Base-by-base conservation (phyloP, 2,888 invertebrate species). In the Resseliella maxima region DNA sequence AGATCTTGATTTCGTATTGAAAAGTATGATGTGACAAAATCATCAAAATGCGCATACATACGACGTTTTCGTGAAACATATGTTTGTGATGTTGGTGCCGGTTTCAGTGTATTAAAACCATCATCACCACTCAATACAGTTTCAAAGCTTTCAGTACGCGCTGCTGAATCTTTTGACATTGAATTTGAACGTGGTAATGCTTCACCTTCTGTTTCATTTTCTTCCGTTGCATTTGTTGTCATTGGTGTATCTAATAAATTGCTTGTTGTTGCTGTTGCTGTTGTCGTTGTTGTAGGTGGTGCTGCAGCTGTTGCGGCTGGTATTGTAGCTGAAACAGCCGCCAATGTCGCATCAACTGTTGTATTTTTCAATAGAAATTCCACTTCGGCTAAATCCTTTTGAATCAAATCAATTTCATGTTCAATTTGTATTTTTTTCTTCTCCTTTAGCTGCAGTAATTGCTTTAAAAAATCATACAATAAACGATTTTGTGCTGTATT, bases 21-120 rank as follows among this genome's bases (percentile, higher is more conserved):
- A 90, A 97, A 95, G 91, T 98, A 98, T 88, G 96, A 96, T 90
- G 96, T 94, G 85, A 96, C 95, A 89, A 98, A 95, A 90, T 97
- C 97, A 87, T 97, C 96, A 90, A 97, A 97, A 92, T 98, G 97
- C 6, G 95, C 94, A 88, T 95, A 94, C 93, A 98, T 95, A 24
- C 96, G 92, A 87, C 95, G 92, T 89, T 96, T 93, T 38, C 96
- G 92, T 35, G 94, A 92, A 0, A 95, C 94, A 41, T 96, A 91
- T 0, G 94, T 93, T 0, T 92, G 91, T 88, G 88, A 59, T 0
- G 35, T 86, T 38, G 86, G 35, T 35, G 86, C 50, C 18, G 41
- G 36, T 72, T 64, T 45, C 8, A 85, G 45, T 59, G 85, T 59
- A 86, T 86, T 87, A 35, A 87, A 87, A 5, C 86, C 87, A 86